These are phyloP conservation scores for Clarias gariepinus DNA, from an alignment of 2,113 vertebrate species.

Conservation along the genomic window DNA sequence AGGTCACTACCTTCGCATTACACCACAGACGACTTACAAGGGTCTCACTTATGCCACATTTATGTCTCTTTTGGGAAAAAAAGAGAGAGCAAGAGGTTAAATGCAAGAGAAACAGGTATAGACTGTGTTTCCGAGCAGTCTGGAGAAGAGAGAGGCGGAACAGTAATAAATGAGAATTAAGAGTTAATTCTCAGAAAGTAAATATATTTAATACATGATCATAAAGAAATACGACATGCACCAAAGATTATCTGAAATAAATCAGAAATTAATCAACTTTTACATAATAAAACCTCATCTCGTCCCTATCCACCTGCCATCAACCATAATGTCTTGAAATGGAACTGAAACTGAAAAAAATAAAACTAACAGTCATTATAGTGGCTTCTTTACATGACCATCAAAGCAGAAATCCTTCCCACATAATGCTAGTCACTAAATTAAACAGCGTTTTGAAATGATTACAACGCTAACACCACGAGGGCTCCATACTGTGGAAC, in stretches of 20 bases:
- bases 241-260: too few relatives aligned
- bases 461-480: neutral
- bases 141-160: neutral
- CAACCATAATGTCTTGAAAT: neutral
- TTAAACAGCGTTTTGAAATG: neutral
- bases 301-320: neutral
- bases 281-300: too few relatives aligned
- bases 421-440: neutral
- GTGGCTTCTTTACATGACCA: neutral
- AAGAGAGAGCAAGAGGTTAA: slow-evolving; percentile 18
- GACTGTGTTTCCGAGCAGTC: neutral
- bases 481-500: neutral
- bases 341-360: neutral
- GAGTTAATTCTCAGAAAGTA: neutral
- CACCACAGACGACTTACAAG: neutral
- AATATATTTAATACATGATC: neutral
- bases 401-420: neutral
- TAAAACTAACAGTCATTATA: neutral
- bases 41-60: neutral
- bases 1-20: slow-evolving; percentile 19
- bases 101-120: too few relatives aligned
- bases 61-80: neutral
- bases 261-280: too few relatives aligned
- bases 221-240: too few relatives aligned
- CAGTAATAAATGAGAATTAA: neutral